A percentile compares a stretch with the other conserved stretches of the same genome.
These are phyloP conservation scores for Tribolium castaneum DNA, from an alignment of 1,140 invertebrate species.

Conservation along the genomic window DNA sequence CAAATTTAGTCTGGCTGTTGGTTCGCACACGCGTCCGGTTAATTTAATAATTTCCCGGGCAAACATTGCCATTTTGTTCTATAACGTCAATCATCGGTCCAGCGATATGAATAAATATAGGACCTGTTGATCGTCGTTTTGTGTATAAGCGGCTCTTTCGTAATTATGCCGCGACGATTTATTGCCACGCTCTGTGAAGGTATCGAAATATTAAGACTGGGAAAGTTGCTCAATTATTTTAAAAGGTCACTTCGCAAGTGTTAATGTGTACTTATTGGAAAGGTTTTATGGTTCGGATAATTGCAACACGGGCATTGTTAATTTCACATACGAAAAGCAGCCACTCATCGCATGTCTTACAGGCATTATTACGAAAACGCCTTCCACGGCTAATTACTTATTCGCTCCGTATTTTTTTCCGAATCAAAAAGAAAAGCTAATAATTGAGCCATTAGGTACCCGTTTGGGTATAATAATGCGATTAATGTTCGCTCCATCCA, in stretches of 20 bases:
- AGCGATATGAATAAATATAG: conserved; percentile 1
- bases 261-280: conserved; percentile 34
- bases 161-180: conserved; percentile 42
- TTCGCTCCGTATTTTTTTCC: not conserved
- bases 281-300: conserved; percentile 22
- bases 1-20: not conserved
- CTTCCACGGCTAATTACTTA: conserved; percentile 12
- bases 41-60: not conserved
- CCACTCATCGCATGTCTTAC: conserved; percentile 20
- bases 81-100: conserved; percentile 3
- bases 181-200: conserved; percentile 29
- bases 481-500: not conserved
- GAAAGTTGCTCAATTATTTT: conserved; percentile 36
- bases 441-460: conserved; percentile 20
- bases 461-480: conserved; percentile 12
- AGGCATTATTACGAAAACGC: conserved; percentile 25
- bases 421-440: not conserved
- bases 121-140: conserved; percentile 27
- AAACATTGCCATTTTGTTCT: conserved; percentile 7
- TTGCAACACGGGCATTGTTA: conserved; percentile 32
- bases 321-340: not conserved
- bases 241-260: conserved; percentile 27
- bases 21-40: not conserved
- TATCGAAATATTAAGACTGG: conserved; percentile 33
- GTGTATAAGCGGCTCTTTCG: conserved; percentile 23